Evolutionary conservation across 2,888 invertebrate species (phyloP).

Genomic region (Xanthorhoe spadicearia): DNA sequence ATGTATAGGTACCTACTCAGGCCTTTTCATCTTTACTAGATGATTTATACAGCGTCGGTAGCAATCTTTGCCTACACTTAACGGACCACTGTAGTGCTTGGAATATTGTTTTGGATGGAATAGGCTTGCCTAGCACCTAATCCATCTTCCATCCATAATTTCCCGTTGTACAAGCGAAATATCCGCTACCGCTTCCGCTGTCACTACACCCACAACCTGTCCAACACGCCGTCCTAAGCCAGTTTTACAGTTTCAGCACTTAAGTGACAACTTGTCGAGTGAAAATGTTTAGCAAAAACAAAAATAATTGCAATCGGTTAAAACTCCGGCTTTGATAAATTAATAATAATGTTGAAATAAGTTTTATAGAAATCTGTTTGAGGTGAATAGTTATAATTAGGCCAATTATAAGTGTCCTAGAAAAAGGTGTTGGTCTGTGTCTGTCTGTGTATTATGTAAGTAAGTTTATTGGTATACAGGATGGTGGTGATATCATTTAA

Average conservation of each 20-base stretch:
- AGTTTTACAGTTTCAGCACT: conserved; percentile 27
- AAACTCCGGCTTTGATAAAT: conserved; percentile 29
- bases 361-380: background rate
- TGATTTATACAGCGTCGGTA: too few species aligned
- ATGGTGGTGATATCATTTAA: too few species aligned
- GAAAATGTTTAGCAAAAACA: conserved; percentile 34
- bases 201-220: conserved; percentile 3
- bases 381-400: background rate
- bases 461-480: background rate
- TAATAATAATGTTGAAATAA: background rate
- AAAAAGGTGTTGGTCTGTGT: background rate
- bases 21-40: too few species aligned
- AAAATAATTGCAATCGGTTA: conserved; percentile 17
- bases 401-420: background rate
- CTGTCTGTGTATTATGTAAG: background rate
- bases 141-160: too few species aligned
- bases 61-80: too few species aligned
- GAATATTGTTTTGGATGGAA: too few species aligned
- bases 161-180: background rate
- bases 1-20: too few species aligned
- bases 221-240: conserved; percentile 31
- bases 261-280: conserved; percentile 19
- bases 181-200: conserved; percentile 18
- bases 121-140: too few species aligned
- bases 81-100: too few species aligned